A percentile compares a stretch with the other conserved stretches of the same genome.
These are phyloP conservation scores for Chrysina gloriosa DNA, from an alignment of 2,888 invertebrate species.

Conservation along the genomic window DNA sequence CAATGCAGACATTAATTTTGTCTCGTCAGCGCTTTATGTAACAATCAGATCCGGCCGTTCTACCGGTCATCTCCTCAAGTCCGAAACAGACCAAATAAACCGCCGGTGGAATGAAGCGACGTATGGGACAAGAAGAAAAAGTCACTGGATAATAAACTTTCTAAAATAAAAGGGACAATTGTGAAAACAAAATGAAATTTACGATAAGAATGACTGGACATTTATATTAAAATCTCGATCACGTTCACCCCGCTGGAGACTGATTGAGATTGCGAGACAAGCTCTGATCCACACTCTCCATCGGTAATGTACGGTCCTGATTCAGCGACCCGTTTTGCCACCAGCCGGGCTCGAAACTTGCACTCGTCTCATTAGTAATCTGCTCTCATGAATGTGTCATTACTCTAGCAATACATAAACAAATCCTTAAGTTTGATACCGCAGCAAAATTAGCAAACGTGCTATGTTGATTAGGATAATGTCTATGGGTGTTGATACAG, in stretches of 20 bases:
- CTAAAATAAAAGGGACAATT: slow-evolving; percentile 44
- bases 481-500: too few relatives aligned
- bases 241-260: slow-evolving; percentile 44
- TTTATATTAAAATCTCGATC: slow-evolving; percentile 47
- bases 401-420: not conserved
- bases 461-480: too few relatives aligned
- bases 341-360: slow-evolving; percentile 45
- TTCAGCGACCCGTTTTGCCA: slow-evolving; percentile 47
- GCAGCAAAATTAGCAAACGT: too few relatives aligned
- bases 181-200: slow-evolving; percentile 42
- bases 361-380: slow-evolving; percentile 41
- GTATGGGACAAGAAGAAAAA: slow-evolving; percentile 19
- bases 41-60: slow-evolving; percentile 26
- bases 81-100: slow-evolving; percentile 30
- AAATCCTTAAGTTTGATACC: too few relatives aligned
- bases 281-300: slow-evolving; percentile 28
- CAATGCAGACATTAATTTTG: slow-evolving; percentile 41
- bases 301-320: slow-evolving; percentile 42
- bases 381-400: slow-evolving; percentile 8
- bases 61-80: not conserved
- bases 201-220: slow-evolving; percentile 43
- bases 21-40: slow-evolving; percentile 32
- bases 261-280: slow-evolving; percentile 47
- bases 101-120: slow-evolving; percentile 7
- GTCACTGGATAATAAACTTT: slow-evolving; percentile 36